Evolutionary conservation across 1,140 invertebrate species (phyloP), one percentile per base, ranked within the genome.

Genomic region (Hylaeus anthracinus): DNA sequence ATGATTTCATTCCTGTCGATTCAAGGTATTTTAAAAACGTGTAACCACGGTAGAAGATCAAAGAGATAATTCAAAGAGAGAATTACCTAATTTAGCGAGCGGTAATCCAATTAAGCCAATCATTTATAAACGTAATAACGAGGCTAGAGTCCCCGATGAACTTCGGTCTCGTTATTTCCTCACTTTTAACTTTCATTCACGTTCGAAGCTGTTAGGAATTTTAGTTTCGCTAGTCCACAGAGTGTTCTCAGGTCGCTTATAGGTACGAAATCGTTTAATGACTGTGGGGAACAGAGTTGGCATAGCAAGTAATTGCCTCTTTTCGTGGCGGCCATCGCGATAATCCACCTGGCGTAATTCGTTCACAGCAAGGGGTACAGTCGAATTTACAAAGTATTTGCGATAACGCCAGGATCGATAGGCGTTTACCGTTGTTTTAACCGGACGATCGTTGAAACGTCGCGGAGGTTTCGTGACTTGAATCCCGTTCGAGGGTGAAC

Each of bases 361-460:
- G 10, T 45, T 65, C 14, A 64, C 2, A 26, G 15, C 37, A 4
- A 12, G 1, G 15, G 39, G 3, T 66, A 51, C 14, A 1, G n/a
- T 39, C 43, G 26, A 51, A 48, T 60, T 61, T 9, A 58, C 43
- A 15, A 61, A 53, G 26, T 63, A 73, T 63, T 64, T 73, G 39
- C 60, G 72, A 64, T 73, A 73, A 64, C 26, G 26, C 37, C 37
- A n/a, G 6, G 58, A 15, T 3, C 1, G 14, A 64, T 51, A n/a
- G 41, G 64, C 43, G 26, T 2, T 12, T 70, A 9, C 3, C 3
- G 58, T 48, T 56, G 53, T 76, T 67, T 76, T 1, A 14, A 4
- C 37, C 1, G 15, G 39, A 9, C 3, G 1, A 12, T 48, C 51
- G 12, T 12, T 3, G 45, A 9, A 53, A 15, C 67, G 48, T n/a